Evolutionary conservation across 2,113 vertebrate genomes (phyloP), one percentile per base, ranked within the genome.

Genomic region (Mesitornis unicolor): DNA sequence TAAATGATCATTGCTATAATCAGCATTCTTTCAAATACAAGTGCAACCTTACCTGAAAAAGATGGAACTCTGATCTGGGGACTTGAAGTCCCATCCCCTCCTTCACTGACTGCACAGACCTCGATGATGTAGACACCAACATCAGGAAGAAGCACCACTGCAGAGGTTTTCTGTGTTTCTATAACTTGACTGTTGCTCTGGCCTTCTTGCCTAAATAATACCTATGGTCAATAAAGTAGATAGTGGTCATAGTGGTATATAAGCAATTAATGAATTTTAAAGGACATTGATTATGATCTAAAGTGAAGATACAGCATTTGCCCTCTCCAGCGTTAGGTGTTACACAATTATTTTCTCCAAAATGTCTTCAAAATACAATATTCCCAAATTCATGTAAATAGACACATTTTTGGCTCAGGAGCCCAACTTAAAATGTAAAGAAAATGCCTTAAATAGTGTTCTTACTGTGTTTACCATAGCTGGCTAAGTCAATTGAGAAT

Each of bases 111-210:
- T 3, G 99, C 98, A 43, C 99, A 98, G 48, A 99, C 99, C 97
- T 99, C 99, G 18, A 99, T 99, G 96, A 99, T 98, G 61, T 99
- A 99, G 86, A 99, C 98, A 25, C 99, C 99, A 74, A 98, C 99
- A 71, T 99, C 99, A 1, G 99, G 98, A 73, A 99, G 98, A 21
- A 98, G 98, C 6, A 99, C 97, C 78, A 99, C 97, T 4, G 99
- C 99, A 73, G 99, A 99, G 2, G 99, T 99, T 97, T 99, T 99
- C 89, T 99, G 98, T 80, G 99, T 99, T 97, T 99, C 98, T 84
- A 99, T 99, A 90, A 99, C 98, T 97, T 99, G 98, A 95, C 98
- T 98, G 90, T 98, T 98, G 89, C 98, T 98, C 70, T 99, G 98
- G 13, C 99, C 99, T 93, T 99, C 99, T 98, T 99, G 99, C 74